Conservation (phyloP, 2,113 vertebrate genomes). For the Hippocampus comes region DNA sequence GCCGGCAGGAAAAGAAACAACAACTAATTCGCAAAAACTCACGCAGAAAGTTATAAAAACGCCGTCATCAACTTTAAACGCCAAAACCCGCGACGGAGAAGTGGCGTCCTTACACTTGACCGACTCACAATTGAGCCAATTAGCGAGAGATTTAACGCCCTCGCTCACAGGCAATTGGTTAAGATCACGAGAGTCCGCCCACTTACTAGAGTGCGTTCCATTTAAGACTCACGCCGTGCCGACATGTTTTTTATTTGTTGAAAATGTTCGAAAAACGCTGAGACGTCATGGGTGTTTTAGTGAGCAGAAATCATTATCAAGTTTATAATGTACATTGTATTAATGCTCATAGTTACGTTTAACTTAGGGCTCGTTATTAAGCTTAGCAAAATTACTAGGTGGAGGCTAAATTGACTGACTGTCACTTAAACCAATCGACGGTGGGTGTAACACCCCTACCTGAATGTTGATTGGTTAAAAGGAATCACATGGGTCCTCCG, state of each 20-base stretch:
- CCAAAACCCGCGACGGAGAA: constrained; percentile 25
- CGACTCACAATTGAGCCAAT: constrained; percentile 26
- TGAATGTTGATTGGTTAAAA: background rate
- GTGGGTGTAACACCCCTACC: too few species aligned
- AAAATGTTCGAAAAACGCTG: background rate
- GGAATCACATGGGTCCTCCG: too few species aligned
- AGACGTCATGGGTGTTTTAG: background rate
- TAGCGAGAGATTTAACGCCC: fast-evolving
- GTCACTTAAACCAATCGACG: background rate
- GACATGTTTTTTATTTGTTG: background rate
- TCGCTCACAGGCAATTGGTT: constrained; percentile 22
- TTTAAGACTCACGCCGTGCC: background rate
- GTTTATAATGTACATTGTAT: too few species aligned
- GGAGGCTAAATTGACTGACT: background rate
- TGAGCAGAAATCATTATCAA: background rate
- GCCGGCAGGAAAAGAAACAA: background rate
- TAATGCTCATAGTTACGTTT: too few species aligned
- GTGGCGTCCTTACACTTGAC: fast-evolving
- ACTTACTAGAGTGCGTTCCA: background rate
- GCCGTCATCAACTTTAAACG: background rate
- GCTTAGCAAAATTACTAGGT: background rate
- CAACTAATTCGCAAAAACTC: background rate
- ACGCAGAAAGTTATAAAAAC: fast-evolving
- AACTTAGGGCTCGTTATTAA: too few species aligned
- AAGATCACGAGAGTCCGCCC: background rate